Evolutionary conservation across 2,888 invertebrate genomes (phyloP).

Genomic region (Agrenia bidenticulata): DNA sequence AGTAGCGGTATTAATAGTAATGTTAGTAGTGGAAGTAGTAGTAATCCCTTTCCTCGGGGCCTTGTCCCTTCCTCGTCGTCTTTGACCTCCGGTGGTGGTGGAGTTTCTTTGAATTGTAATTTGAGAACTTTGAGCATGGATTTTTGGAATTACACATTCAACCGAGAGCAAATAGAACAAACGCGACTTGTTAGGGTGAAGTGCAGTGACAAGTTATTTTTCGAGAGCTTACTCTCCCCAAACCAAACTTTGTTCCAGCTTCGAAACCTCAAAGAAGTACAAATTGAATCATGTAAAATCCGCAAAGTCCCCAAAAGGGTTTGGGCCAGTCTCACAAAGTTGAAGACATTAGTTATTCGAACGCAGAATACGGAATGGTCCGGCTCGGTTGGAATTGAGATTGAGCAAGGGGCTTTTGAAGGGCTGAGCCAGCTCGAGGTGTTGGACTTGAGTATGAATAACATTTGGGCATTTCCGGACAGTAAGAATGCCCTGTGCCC

Average conservation of each 20-base stretch:
- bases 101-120: conserved; percentile 35
- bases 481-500: conserved; percentile 72
- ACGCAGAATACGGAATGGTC: conserved; percentile 80
- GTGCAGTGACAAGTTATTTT: conserved; percentile 74
- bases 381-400: conserved; percentile 67
- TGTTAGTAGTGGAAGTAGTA: conserved; percentile 19
- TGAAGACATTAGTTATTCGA: conserved; percentile 72
- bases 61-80: conserved; percentile 11
- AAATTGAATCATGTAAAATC: conserved; percentile 55
- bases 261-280: conserved; percentile 54
- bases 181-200: conserved; percentile 64
- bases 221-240: conserved; percentile 73
- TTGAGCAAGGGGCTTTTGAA: conserved; percentile 69
- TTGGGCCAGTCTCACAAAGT: conserved; percentile 48
- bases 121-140: conserved; percentile 46
- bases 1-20: conserved; percentile 23
- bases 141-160: conserved; percentile 46
- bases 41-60: conserved; percentile 5
- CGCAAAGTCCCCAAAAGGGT: conserved; percentile 51
- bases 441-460: conserved; percentile 74
- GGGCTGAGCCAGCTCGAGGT: conserved; percentile 73
- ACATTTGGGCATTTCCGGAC: conserved; percentile 73
- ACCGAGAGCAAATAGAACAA: conserved; percentile 41
- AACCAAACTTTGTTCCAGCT: conserved; percentile 57
- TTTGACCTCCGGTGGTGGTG: conserved; percentile 5